These are phyloP conservation scores for Mixornis gularis DNA, from an alignment of 2,113 vertebrate species.

Conservation along the genomic window DNA sequence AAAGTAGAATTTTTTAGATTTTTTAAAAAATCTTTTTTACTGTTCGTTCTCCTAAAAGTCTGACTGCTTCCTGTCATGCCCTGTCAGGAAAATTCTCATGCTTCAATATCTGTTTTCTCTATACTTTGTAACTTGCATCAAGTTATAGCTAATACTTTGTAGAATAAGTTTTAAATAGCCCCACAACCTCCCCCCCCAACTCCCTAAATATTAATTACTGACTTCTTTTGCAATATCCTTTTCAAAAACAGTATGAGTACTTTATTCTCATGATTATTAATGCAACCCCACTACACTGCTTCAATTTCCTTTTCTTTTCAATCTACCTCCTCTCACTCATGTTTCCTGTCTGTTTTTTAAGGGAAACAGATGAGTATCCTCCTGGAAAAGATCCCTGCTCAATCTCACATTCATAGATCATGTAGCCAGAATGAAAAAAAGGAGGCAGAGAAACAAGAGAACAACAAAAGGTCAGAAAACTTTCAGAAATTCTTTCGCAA, in stretches of 20 bases:
- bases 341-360: neutral
- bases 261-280: neutral
- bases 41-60: neutral
- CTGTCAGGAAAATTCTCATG: neutral
- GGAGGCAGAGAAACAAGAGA: neutral
- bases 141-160: neutral
- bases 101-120: neutral
- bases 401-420: neutral
- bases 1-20: neutral
- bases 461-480: conserved; percentile 3
- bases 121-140: neutral
- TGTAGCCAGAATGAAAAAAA: neutral
- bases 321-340: neutral
- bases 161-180: neutral
- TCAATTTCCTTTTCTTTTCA: neutral
- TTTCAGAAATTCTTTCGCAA: neutral
- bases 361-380: neutral
- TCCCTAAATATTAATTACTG: neutral
- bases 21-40: neutral
- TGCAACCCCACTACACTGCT: neutral
- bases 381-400: neutral
- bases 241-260: neutral
- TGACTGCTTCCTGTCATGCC: neutral
- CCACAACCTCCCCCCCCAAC: neutral
- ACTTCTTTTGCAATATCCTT: neutral